A percentile compares a stretch with the other conserved stretches of the same genome.
phyloP scores from a whole-genome alignment of 1,140 invertebrate species.

The Atopsyche davidsoni region DNA sequence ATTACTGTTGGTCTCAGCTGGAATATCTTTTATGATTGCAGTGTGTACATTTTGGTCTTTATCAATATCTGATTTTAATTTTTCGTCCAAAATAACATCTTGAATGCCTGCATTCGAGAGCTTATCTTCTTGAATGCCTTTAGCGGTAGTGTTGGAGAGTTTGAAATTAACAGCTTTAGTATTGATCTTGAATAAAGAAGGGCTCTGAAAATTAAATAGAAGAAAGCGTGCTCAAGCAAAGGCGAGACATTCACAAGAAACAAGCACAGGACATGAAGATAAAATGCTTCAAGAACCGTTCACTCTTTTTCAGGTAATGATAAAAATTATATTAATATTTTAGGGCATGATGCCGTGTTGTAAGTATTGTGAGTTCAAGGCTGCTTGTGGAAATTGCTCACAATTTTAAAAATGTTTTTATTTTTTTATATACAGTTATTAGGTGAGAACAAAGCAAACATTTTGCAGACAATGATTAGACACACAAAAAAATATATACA shows the following conservation, averaged over 20 bases:
- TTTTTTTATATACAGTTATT: background rate
- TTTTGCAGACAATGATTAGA: too few species aligned
- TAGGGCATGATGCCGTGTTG: too few species aligned
- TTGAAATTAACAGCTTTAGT: slow-evolving; percentile 1
- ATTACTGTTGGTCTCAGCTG: background rate
- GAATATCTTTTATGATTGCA: background rate
- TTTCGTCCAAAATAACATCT: background rate
- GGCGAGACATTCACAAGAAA: slow-evolving; percentile 16
- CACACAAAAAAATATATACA: too few species aligned
- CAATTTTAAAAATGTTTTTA: background rate
- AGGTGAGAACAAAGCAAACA: background rate
- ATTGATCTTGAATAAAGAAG: slow-evolving; percentile 16
- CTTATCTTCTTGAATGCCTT: too few species aligned
- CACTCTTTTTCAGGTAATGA: too few species aligned
- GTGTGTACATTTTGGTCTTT: background rate
- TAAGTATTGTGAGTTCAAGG: too few species aligned
- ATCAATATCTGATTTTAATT: background rate
- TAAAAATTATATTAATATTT: too few species aligned
- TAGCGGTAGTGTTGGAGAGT: background rate
- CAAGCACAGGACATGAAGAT: too few species aligned
- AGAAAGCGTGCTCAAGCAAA: slow-evolving; percentile 27
- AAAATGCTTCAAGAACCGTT: too few species aligned
- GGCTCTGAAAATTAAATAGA: slow-evolving; percentile 23
- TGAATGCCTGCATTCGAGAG: background rate
- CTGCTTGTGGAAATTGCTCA: too few species aligned